phyloP scores from a whole-genome alignment of 2,797 vertebrate genomes.

The Sebastes diploproa region DNA sequence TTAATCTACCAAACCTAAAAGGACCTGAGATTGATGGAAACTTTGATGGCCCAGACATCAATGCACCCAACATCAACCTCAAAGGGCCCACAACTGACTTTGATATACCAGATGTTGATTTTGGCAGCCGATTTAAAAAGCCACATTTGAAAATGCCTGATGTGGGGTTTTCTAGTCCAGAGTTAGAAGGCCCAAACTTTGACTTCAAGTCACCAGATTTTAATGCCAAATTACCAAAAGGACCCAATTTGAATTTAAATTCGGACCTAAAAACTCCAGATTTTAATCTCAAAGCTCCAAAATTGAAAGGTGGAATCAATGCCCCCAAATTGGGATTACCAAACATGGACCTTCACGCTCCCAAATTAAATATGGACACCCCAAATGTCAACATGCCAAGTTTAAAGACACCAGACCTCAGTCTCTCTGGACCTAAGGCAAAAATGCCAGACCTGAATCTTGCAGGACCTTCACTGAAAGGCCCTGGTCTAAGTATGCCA shows the following conservation, averaged over 20 bases:
- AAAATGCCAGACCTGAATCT: slow-evolving; percentile 52
- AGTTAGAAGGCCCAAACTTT: slow-evolving; percentile 37
- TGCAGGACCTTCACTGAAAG: slow-evolving; percentile 45
- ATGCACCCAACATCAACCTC: slow-evolving; percentile 42
- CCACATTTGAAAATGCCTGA: slow-evolving; percentile 60
- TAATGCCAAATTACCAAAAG: slow-evolving; percentile 53
- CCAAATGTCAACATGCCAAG: slow-evolving; percentile 63
- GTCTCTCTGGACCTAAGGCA: slow-evolving; percentile 49
- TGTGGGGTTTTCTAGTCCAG: slow-evolving; percentile 53
- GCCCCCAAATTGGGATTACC: slow-evolving; percentile 39
- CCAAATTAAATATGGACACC: slow-evolving; percentile 54
- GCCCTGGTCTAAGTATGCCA: slow-evolving; percentile 18
- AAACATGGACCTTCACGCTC: slow-evolving; percentile 44
- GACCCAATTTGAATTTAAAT: slow-evolving; percentile 52
- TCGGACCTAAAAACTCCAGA: slow-evolving; percentile 54
- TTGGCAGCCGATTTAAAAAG: slow-evolving; percentile 51
- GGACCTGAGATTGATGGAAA: slow-evolving; percentile 55
- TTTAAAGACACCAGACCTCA: slow-evolving; percentile 50
- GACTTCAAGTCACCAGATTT: slow-evolving; percentile 44
- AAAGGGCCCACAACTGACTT: slow-evolving; percentile 48
- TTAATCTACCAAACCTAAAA: slow-evolving; percentile 39
- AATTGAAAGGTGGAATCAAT: slow-evolving; percentile 53
- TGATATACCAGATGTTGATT: slow-evolving; percentile 49
- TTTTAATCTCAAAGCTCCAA: slow-evolving; percentile 59
- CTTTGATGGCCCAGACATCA: slow-evolving; percentile 46